These are phyloP conservation scores for Harpegnathos saltator DNA, from an alignment of 1,140 invertebrate species.

Conservation along the genomic window DNA sequence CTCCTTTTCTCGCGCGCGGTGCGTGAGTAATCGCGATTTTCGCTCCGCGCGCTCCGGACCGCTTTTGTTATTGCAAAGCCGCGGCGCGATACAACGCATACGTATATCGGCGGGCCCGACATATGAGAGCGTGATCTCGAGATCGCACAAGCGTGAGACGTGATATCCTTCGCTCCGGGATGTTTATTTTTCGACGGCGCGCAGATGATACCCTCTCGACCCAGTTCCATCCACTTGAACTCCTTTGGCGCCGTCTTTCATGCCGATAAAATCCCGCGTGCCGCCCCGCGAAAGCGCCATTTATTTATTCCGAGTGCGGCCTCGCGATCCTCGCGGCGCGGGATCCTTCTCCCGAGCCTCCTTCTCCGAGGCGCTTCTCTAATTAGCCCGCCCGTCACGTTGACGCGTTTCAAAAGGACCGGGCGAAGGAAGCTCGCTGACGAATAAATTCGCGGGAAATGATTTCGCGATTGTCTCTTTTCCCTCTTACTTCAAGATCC, in stretches of 20 bases:
- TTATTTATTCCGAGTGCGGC: constrained; percentile 13
- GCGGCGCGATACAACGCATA: neutral
- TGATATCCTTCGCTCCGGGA: neutral
- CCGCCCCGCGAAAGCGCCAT: constrained; percentile 2
- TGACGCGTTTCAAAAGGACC: no score
- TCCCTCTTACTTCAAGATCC: no score
- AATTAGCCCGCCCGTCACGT: neutral
- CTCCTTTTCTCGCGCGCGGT: no score
- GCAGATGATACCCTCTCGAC: constrained; percentile 42
- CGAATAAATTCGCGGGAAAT: no score
- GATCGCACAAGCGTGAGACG: neutral
- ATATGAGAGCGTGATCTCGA: constrained; percentile 23
- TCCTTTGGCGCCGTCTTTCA: constrained; percentile 34
- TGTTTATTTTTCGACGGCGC: constrained; percentile 32
- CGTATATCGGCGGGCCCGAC: neutral
- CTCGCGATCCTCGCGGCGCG: neutral
- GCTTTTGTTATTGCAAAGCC: no score
- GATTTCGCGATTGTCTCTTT: no score
- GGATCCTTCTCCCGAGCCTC: constrained; percentile 4
- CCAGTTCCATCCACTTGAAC: constrained; percentile 41
- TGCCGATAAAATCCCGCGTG: constrained; percentile 7
- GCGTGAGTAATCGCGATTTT: no score
- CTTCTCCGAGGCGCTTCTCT: neutral
- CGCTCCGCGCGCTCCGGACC: no score
- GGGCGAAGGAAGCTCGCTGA: no score